Percentiles rank a stretch among this genome's conserved stretches.
Evolutionary conservation across 2,888 invertebrate species (phyloP).

Genomic region (Oscheius sp.): DNA sequence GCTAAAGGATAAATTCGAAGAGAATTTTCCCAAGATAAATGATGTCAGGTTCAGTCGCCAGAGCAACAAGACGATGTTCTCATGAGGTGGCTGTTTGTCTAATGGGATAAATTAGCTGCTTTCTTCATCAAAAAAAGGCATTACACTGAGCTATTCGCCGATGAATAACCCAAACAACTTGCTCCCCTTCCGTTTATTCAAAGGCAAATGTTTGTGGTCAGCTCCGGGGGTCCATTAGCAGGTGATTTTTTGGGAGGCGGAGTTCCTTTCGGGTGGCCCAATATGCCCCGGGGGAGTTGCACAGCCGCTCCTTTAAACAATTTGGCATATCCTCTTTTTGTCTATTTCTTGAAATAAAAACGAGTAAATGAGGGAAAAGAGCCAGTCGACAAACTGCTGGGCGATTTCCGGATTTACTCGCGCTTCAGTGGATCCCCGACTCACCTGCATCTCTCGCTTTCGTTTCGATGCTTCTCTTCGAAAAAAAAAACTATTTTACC

Average conservation of each 20-base stretch:
- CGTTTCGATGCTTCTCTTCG: no score
- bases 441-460: background rate
- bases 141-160: background rate
- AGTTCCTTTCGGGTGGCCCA: slow-evolving; percentile 10
- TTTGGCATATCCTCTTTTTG: background rate
- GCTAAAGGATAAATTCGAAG: no score
- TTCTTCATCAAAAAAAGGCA: slow-evolving; percentile 8
- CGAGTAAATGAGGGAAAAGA: background rate
- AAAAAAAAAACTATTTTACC: no score
- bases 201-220: background rate
- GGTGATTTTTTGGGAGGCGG: background rate
- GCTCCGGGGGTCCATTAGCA: no score
- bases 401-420: slow-evolving; percentile 28
- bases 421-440: slow-evolving; percentile 20
- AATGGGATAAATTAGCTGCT: slow-evolving; percentile 4
- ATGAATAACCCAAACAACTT: no score
- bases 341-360: background rate
- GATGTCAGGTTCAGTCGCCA: background rate
- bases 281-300: slow-evolving; percentile 23
- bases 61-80: slow-evolving; percentile 1
- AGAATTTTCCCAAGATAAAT: no score
- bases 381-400: slow-evolving; percentile 5
- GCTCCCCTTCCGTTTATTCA: background rate
- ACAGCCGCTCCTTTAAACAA: slow-evolving; percentile 4
- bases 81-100: slow-evolving; percentile 10